These are phyloP conservation scores for Corythoichthys haematopterus DNA, from an alignment of 2,113 vertebrate species.

Conservation along the genomic window DNA sequence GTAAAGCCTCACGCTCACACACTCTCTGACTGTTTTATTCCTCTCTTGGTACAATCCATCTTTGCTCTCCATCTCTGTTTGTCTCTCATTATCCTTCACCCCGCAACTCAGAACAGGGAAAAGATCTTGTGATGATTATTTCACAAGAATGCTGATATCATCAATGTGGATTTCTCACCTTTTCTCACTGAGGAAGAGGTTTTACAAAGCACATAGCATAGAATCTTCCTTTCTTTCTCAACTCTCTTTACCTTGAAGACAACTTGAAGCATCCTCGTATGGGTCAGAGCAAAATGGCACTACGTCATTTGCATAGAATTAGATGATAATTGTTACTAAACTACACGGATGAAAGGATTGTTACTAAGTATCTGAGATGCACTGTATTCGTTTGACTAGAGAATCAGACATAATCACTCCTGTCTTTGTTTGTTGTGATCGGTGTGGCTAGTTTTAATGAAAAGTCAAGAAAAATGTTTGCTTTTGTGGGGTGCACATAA, in stretches of 20 bases:
- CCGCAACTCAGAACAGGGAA: slow-evolving; percentile 39
- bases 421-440: not conserved
- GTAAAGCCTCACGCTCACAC: slow-evolving; percentile 42
- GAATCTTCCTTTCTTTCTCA: slow-evolving; percentile 20
- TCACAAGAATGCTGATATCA: slow-evolving; percentile 61
- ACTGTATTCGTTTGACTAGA: not conserved
- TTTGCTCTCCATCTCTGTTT: slow-evolving; percentile 39
- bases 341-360: not conserved
- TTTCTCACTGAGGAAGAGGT: slow-evolving; percentile 53
- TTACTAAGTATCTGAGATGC: not conserved
- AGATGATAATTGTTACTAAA: not conserved
- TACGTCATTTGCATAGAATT: slow-evolving; percentile 12
- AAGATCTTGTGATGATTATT: slow-evolving; percentile 68
- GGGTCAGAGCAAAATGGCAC: slow-evolving; percentile 3
- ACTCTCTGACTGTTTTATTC: slow-evolving; percentile 2
- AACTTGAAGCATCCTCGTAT: slow-evolving; percentile 16
- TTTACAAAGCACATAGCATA: slow-evolving; percentile 44
- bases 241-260: slow-evolving; percentile 11
- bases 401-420: not conserved
- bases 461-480: too few species aligned
- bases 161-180: slow-evolving; percentile 48
- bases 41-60: slow-evolving; percentile 24
- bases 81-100: slow-evolving; percentile 56
- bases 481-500: too few species aligned
- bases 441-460: too few species aligned